A percentile compares a stretch with the other conserved stretches of the same genome.
These are phyloP conservation scores for Centropus unirufus DNA, from an alignment of 2,113 vertebrate genomes.

Conservation along the genomic window DNA sequence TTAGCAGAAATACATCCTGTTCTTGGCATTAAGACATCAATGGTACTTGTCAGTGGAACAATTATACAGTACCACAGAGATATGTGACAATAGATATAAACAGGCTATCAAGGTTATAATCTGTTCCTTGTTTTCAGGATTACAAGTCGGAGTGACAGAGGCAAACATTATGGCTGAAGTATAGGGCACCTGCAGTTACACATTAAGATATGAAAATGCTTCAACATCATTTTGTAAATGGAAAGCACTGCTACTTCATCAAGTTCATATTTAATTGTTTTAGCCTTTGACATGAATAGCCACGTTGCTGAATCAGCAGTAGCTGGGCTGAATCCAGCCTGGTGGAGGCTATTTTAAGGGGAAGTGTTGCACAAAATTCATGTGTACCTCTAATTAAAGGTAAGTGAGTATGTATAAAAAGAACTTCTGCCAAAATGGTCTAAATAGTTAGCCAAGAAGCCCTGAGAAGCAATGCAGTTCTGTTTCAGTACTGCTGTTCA, in stretches of 20 bases:
- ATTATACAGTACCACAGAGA: conserved; percentile 4
- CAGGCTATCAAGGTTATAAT: conserved; percentile 33
- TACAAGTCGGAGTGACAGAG: conserved; percentile 49
- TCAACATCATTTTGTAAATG: conserved; percentile 43
- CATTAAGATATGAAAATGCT: conserved; percentile 20
- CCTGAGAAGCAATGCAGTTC: neutral
- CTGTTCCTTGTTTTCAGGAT: conserved; percentile 13
- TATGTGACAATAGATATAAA: conserved; percentile 58
- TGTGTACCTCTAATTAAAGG: neutral
- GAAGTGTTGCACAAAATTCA: neutral
- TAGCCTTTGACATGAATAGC: conserved; percentile 5
- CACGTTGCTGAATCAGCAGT: neutral
- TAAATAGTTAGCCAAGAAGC: neutral
- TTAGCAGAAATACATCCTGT: conserved; percentile 24
- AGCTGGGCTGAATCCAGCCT: neutral
- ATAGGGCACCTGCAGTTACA: conserved; percentile 20
- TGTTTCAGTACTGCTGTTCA: neutral
- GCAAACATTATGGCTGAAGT: neutral
- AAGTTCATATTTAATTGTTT: conserved; percentile 62
- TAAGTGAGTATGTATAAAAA: neutral
- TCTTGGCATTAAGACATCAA: neutral
- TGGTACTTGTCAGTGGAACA: conserved; percentile 57
- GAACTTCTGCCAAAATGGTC: neutral
- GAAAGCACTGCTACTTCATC: conserved; percentile 48
- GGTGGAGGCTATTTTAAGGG: neutral